phyloP scores from a whole-genome alignment of 2,888 invertebrate species.

The Bellardia pandia region DNA sequence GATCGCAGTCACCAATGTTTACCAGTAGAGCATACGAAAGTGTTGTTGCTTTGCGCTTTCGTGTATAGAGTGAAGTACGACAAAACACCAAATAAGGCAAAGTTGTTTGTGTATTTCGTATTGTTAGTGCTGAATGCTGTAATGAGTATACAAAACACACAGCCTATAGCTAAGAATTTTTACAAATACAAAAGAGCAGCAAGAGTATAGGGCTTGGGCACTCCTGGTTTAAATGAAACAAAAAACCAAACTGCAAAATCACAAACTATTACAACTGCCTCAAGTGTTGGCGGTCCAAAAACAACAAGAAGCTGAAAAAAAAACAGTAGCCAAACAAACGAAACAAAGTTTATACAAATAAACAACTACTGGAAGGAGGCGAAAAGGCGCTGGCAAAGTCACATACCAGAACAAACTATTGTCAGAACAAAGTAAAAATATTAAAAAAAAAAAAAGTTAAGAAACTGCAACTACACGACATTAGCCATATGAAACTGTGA shows the following conservation, averaged over 20 bases:
- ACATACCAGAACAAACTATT: conserved; percentile 55
- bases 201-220: no score
- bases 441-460: neutral
- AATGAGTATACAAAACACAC: no score
- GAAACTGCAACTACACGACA: conserved; percentile 63
- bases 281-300: conserved; percentile 69
- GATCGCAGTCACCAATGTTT: no score
- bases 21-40: no score
- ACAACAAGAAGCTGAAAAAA: neutral
- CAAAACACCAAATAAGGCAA: no score
- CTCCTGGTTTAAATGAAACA: conserved; percentile 51
- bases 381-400: conserved; percentile 42
- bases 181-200: no score
- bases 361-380: conserved; percentile 60
- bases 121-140: no score
- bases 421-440: conserved; percentile 21
- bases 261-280: conserved; percentile 40
- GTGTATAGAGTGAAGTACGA: no score
- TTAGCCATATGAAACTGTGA: conserved; percentile 36
- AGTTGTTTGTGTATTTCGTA: no score
- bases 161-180: no score
- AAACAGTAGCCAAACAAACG: conserved; percentile 69
- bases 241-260: conserved; percentile 13
- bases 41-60: no score
- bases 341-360: conserved; percentile 68